Base-by-base conservation (phyloP, 35 echinoderm and acorn worm species). In the Diadema setosum region DNA sequence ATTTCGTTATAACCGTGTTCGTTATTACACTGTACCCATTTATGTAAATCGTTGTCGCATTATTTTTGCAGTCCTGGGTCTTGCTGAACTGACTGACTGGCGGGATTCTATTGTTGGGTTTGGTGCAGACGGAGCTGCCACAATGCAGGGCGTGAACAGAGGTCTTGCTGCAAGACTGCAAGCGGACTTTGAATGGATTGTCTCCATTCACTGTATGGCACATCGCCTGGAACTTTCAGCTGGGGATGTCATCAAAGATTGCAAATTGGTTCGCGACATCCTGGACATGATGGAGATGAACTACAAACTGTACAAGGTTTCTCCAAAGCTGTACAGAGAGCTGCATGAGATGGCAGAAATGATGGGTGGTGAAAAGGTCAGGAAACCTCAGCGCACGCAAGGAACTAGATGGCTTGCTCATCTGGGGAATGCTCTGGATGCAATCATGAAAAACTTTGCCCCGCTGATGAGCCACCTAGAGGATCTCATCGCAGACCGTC, bases 111-210 rank as follows among this genome's bases (percentile, higher is more conserved):
- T 73, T 2, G 82, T 84, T 36, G 82, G 46, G 8, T 39, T 84
- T 48, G 82, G 82, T 32, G 59, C 82, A 84, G 82, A 84, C 20
- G 82, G 82, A 32, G 82, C 82, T 1, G 4, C 82, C 2, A 52
- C 59, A 2, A 84, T 84, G 82, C n/a, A 33, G 3, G 82, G 45
- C 16, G 27, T 58, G 8, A 20, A 84, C 3, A 84, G 55, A 20
- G 82, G 82, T 2, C 25, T 84, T 30, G 45, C 45, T 59, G 30
- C 45, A 7, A 26, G 24, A 29, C 3, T 84, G 45, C 5, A 52
- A 32, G 45, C 55, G 49, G 3, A 57, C 31, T 30, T 57, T 41
- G 46, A 45, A 2, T 58, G 55, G 30, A 23, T 84, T 8, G n/a
- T 9, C 18, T 58, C 55, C 55, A 84, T 84, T 33, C 78, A 82